Percentiles rank a stretch among this genome's conserved stretches.
Conservation (phyloP, 1,140 invertebrate genomes). For the Vanessa tameamea region DNA sequence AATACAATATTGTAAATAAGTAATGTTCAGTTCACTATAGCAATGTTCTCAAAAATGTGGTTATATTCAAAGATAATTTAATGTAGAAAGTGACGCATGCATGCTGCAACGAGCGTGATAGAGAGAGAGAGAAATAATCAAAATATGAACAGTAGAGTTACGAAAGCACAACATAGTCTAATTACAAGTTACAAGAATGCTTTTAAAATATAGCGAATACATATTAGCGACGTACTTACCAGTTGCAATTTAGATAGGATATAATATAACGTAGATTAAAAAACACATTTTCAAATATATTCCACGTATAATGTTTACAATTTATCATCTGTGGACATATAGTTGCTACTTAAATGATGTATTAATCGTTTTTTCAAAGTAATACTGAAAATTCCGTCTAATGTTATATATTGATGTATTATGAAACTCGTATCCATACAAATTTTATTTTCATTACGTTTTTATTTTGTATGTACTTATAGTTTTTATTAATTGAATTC, state of each 20-base stretch:
- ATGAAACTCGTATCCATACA: background rate
- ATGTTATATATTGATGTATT: background rate
- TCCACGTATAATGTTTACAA: conserved; percentile 7
- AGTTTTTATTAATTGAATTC: too few species aligned
- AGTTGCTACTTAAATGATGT: conserved; percentile 1
- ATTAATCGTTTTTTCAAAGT: background rate
- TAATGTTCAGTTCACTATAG: background rate
- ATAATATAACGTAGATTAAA: conserved; percentile 23
- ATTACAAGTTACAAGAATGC: conserved; percentile 23
- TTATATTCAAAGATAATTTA: background rate
- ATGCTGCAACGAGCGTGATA: too few species aligned
- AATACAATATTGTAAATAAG: background rate
- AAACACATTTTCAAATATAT: background rate
- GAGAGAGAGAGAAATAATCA: conserved; percentile 1
- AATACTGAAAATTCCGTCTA: background rate
- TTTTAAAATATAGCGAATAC: conserved; percentile 17
- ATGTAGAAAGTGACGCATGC: too few species aligned
- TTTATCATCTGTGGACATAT: conserved; percentile 6
- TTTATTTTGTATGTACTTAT: too few species aligned
- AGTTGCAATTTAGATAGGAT: conserved; percentile 26
- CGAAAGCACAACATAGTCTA: conserved; percentile 33
- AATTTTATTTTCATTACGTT: too few species aligned
- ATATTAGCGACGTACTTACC: conserved; percentile 28
- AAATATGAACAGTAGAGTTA: background rate
- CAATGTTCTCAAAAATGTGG: background rate